A percentile compares a stretch with the other conserved stretches of the same genome.
Evolutionary conservation across 2,888 invertebrate genomes (phyloP).

Genomic region (Pachydiplax longipennis): DNA sequence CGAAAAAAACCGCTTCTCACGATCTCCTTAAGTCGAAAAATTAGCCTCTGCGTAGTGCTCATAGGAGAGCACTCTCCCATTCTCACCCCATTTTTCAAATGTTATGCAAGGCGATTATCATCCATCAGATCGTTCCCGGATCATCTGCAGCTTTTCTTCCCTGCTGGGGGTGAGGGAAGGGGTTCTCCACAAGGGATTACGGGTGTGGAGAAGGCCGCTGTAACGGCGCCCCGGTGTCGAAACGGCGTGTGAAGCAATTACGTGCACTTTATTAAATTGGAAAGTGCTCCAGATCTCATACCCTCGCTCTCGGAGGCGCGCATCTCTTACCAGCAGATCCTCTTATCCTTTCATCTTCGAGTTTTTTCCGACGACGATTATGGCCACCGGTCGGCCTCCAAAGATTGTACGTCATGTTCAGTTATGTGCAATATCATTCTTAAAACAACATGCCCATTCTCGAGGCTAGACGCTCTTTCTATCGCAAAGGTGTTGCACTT

Average conservation of each 20-base stretch:
- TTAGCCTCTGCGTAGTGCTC: not conserved
- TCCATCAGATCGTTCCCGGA: not conserved
- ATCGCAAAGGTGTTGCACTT: not conserved
- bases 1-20: not conserved
- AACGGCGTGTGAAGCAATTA: not conserved
- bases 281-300: not conserved
- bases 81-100: not conserved
- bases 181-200: not conserved
- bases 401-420: not conserved
- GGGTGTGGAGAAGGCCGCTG: not conserved
- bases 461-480: not conserved
- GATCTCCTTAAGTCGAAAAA: not conserved
- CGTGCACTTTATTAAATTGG: not conserved
- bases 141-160: not conserved
- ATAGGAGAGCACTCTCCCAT: not conserved
- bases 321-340: not conserved
- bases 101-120: not conserved
- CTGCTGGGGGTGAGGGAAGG: not conserved
- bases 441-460: not conserved
- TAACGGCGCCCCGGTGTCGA: not conserved
- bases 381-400: not conserved
- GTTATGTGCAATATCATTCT: not conserved
- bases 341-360: not conserved
- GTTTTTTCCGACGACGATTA: not conserved
- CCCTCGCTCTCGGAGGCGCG: not conserved